Evolutionary conservation across 2,113 vertebrate genomes (phyloP).

Genomic region (Callithrix jacchus): DNA sequence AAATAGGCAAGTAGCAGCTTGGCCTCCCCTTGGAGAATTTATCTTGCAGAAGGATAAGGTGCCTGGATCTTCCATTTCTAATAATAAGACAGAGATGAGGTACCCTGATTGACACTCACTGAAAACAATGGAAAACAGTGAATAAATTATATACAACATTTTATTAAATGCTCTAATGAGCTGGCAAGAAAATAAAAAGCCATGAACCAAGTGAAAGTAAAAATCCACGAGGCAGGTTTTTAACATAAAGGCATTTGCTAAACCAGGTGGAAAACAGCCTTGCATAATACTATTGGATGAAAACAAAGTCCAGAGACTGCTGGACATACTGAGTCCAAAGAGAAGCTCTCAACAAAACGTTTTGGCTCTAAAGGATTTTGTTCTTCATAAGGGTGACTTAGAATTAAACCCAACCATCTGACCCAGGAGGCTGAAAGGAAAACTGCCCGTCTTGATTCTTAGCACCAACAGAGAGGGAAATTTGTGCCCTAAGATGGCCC

Average conservation of each 20-base stretch:
- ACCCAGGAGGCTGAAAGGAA: background rate
- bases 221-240: background rate
- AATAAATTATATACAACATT: slow-evolving; percentile 5
- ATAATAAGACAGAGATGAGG: background rate
- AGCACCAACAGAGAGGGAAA: background rate
- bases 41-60: background rate
- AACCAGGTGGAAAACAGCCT: background rate
- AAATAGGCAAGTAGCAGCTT: background rate
- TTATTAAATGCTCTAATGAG: slow-evolving; percentile 23
- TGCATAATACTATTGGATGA: background rate
- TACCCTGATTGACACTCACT: background rate
- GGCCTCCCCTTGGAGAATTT: background rate
- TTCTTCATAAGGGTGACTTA: background rate
- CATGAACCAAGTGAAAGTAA: background rate
- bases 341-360: background rate
- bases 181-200: slow-evolving; percentile 11
- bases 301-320: background rate
- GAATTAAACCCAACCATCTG: background rate
- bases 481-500: background rate
- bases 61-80: background rate
- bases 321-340: background rate
- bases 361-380: background rate
- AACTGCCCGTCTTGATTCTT: background rate
- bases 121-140: background rate
- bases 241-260: background rate